A percentile compares a stretch with the other conserved stretches of the same genome.
Evolutionary conservation across 37 sponge, comb jelly and placozoan species (phyloP).

Genomic region (Oscarella lobularis): DNA sequence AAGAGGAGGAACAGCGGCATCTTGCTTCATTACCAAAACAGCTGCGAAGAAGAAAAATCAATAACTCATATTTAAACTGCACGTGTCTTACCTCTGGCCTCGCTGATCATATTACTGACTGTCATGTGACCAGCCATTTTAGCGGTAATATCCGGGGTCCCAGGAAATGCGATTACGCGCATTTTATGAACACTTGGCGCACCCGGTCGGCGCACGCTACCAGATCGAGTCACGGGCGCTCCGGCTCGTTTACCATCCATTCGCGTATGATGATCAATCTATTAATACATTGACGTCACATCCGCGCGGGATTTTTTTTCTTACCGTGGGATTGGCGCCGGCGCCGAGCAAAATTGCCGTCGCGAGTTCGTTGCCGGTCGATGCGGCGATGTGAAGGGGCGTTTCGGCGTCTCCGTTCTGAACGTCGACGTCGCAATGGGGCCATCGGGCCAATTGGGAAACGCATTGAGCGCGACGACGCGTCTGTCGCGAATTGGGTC

Average conservation of each 20-base stretch:
- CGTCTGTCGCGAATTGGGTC: background rate
- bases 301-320: background rate
- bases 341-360: background rate
- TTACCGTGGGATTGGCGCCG: background rate
- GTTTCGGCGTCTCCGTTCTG: background rate
- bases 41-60: no score
- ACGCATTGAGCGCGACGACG: background rate
- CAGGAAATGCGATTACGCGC: background rate
- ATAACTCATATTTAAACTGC: no score
- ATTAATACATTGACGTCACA: no score
- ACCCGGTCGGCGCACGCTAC: background rate
- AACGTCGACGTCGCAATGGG: background rate
- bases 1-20: background rate
- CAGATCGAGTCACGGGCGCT: background rate
- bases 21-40: background rate
- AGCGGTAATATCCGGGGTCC: background rate
- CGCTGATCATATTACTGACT: background rate
- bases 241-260: background rate
- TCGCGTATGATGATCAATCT: background rate
- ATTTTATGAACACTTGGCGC: background rate
- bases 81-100: no score
- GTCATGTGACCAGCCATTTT: constrained; percentile 1
- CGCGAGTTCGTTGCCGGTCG: background rate
- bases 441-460: background rate
- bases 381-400: background rate